phyloP scores from a whole-genome alignment of 2,797 vertebrate species.

The Remorina albescens region DNA sequence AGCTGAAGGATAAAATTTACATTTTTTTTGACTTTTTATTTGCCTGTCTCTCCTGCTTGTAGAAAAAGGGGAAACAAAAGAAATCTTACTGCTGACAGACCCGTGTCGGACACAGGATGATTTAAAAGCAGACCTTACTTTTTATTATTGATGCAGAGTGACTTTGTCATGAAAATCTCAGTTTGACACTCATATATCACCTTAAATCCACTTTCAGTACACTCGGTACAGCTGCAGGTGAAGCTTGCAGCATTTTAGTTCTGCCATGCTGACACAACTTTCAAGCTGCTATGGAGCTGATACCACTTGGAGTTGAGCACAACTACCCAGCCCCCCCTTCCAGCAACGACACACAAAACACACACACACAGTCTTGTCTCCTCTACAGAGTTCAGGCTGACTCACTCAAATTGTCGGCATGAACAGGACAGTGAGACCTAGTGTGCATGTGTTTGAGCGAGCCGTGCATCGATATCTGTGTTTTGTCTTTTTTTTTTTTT shows the following conservation, averaged over 20 bases:
- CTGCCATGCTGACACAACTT: slow-evolving; percentile 61
- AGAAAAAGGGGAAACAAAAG: neutral
- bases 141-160: slow-evolving; percentile 40
- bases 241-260: slow-evolving; percentile 67
- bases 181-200: slow-evolving; percentile 55
- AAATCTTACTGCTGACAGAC: neutral
- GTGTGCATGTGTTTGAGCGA: slow-evolving; percentile 2
- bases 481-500: slow-evolving; percentile 38
- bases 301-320: slow-evolving; percentile 43
- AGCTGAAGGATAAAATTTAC: too few relatives aligned
- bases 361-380: slow-evolving; percentile 9
- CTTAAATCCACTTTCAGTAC: slow-evolving; percentile 49
- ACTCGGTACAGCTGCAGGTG: slow-evolving; percentile 34
- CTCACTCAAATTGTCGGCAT: slow-evolving; percentile 41
- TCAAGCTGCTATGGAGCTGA: slow-evolving; percentile 20
- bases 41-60: neutral
- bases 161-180: slow-evolving; percentile 42
- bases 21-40: neutral
- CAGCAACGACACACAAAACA: neutral
- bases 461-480: neutral
- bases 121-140: slow-evolving; percentile 18
- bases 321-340: neutral
- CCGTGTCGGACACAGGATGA: neutral
- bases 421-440: slow-evolving; percentile 17
- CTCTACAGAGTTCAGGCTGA: slow-evolving; percentile 34